phyloP scores from a whole-genome alignment of 2,113 vertebrate species.

The Hypanus sabinus region DNA sequence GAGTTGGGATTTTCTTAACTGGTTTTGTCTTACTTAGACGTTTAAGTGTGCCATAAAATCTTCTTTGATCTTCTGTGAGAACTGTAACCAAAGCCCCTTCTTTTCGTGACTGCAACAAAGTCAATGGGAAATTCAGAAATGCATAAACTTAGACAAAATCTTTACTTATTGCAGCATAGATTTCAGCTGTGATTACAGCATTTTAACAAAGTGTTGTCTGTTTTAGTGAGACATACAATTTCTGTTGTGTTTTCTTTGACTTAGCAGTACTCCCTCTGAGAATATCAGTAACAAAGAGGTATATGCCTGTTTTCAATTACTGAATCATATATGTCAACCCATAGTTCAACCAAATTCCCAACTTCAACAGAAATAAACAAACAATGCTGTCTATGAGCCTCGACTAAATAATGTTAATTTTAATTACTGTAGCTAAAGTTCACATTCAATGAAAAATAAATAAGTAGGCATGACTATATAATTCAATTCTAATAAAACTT shows the following conservation, averaged over 20 bases:
- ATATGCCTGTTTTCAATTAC: conserved; percentile 29
- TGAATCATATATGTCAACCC: neutral
- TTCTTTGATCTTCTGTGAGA: conserved; percentile 40
- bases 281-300: conserved; percentile 10
- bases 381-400: neutral
- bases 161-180: neutral
- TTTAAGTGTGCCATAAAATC: conserved; percentile 37
- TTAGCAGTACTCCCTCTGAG: conserved; percentile 30
- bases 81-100: conserved; percentile 39
- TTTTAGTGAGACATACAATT: neutral
- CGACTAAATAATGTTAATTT: conserved; percentile 8
- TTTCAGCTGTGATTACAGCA: conserved; percentile 20
- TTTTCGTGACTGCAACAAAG: conserved; percentile 38
- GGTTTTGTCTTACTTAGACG: conserved; percentile 36
- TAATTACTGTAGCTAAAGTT: neutral
- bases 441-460: neutral
- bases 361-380: conserved; percentile 32
- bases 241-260: conserved; percentile 24
- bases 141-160: conserved; percentile 35
- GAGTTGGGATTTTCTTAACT: conserved; percentile 37
- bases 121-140: conserved; percentile 33
- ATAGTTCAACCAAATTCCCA: conserved; percentile 8
- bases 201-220: conserved; percentile 30
- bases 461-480: neutral
- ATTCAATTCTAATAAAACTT: neutral